Evolutionary conservation across 2,888 invertebrate species (phyloP).

Genomic region (Drosophila falleni): DNA sequence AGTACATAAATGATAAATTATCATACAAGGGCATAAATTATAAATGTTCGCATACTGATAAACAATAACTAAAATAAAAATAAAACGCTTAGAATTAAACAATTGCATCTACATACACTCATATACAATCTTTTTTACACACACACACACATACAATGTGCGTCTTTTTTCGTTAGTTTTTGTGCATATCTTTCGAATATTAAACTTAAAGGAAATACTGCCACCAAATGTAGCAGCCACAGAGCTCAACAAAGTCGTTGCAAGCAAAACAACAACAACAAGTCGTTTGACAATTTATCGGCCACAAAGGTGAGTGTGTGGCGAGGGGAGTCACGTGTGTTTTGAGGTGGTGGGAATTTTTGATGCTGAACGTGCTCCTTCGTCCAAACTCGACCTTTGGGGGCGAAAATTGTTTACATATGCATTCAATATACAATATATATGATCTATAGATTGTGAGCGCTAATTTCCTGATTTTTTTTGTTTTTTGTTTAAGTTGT

Average conservation of each 20-base stretch:
- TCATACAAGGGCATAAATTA: constrained; percentile 74
- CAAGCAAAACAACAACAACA: constrained; percentile 56
- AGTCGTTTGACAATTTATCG: constrained; percentile 56
- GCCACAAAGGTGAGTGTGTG: constrained; percentile 55
- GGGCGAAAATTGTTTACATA: constrained; percentile 64
- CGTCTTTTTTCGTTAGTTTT: constrained; percentile 35
- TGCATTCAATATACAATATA: constrained; percentile 19
- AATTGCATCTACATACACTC: constrained; percentile 38
- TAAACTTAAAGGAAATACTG: constrained; percentile 37
- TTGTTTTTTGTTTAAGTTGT: constrained; percentile 25
- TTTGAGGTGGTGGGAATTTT: constrained; percentile 16
- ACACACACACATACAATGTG: constrained; percentile 26
- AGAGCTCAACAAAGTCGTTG: constrained; percentile 55
- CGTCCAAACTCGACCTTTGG: constrained; percentile 52
- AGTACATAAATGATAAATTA: constrained; percentile 67
- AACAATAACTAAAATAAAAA: constrained; percentile 42
- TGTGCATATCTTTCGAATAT: constrained; percentile 44
- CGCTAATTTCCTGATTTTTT: constrained; percentile 66
- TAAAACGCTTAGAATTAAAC: constrained; percentile 66
- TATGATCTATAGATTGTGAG: constrained; percentile 62
- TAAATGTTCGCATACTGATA: constrained; percentile 55
- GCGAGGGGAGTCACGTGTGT: constrained; percentile 31
- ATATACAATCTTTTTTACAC: constrained; percentile 10
- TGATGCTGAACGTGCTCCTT: constrained; percentile 55
- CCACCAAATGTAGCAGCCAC: constrained; percentile 45